Percentiles rank a stretch among this genome's conserved stretches.
These are phyloP conservation scores for Dynastes maya DNA, from an alignment of 2,888 invertebrate species.

Conservation along the genomic window DNA sequence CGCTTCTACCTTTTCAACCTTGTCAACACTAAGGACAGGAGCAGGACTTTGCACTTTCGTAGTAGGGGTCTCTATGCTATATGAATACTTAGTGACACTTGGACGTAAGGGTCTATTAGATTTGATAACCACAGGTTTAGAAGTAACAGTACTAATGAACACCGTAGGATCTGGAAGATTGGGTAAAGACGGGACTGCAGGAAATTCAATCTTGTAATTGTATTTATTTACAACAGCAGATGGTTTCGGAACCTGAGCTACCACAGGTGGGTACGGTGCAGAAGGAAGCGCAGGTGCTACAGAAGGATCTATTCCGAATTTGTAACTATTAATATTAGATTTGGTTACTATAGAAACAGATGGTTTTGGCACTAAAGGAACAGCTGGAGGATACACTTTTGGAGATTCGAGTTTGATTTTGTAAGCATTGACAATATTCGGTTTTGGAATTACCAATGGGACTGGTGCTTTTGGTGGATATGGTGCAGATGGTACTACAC, in stretches of 20 bases:
- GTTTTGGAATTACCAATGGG: background rate
- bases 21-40: background rate
- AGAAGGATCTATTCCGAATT: conserved; percentile 8
- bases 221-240: background rate
- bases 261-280: conserved; percentile 26
- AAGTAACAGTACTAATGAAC: background rate
- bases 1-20: background rate
- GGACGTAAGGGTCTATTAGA: background rate
- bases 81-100: background rate
- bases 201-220: conserved; percentile 19
- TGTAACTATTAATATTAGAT: background rate
- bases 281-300: background rate
- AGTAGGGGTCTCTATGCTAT: conserved; percentile 7
- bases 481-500: background rate
- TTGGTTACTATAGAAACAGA: conserved; percentile 20
- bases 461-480: conserved; percentile 6
- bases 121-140: background rate
- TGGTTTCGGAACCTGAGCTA: conserved; percentile 4
- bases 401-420: conserved; percentile 5
- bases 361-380: conserved; percentile 1
- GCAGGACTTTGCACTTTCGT: background rate
- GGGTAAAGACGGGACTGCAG: background rate
- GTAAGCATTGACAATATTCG: conserved; percentile 1
- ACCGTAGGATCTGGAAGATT: conserved; percentile 1
- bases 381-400: background rate